Percentiles rank a stretch among this genome's conserved stretches.
These are phyloP conservation scores for Dromaius novaehollandiae DNA, from an alignment of 2,113 vertebrate genomes.

Conservation along the genomic window DNA sequence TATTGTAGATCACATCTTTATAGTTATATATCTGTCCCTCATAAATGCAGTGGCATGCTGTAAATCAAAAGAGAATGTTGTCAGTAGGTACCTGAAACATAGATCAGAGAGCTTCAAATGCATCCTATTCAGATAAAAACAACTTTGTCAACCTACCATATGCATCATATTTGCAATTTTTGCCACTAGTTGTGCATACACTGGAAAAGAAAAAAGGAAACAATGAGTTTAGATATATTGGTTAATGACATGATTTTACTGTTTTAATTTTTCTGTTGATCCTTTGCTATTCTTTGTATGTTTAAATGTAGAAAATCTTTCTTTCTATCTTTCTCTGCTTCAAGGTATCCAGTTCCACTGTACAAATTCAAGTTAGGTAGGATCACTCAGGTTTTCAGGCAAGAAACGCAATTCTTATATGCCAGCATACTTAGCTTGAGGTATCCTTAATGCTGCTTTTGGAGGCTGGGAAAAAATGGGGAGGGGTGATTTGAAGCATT, in stretches of 20 bases:
- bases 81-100: not conserved
- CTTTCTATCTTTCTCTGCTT: not conserved
- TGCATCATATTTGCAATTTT: conserved; percentile 61
- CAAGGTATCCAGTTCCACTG: not conserved
- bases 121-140: not conserved
- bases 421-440: not conserved
- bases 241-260: not conserved
- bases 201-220: conserved; percentile 35
- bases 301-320: not conserved
- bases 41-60: conserved; percentile 85
- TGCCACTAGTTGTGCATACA: conserved; percentile 45
- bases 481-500: not conserved
- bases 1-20: conserved; percentile 82
- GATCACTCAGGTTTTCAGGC: not conserved
- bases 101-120: not conserved
- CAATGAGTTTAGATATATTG: not conserved
- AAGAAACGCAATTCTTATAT: not conserved
- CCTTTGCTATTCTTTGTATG: not conserved
- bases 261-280: not conserved
- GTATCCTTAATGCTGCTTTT: not conserved
- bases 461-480: not conserved
- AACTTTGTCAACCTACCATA: conserved; percentile 48
- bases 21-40: conserved; percentile 75
- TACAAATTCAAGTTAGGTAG: not conserved
- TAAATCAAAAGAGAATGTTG: not conserved